Evolutionary conservation across 2,888 invertebrate species (phyloP).

Genomic region (Andrena haemorrhoa): DNA sequence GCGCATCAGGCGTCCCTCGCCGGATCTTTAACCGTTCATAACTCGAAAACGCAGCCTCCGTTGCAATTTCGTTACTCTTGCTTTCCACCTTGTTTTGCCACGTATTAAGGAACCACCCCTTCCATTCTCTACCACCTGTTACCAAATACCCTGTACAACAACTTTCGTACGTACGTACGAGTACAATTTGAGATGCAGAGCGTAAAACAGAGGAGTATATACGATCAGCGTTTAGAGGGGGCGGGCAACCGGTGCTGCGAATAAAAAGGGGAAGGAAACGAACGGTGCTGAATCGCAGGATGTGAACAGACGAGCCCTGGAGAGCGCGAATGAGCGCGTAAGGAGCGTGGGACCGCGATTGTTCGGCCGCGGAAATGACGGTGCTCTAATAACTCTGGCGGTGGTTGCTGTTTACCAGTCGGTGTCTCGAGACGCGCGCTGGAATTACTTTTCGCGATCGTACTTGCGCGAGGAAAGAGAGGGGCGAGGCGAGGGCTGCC

Average conservation of each 20-base stretch:
- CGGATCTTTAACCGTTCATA: no score
- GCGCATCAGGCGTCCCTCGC: no score
- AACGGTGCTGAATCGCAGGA: conserved; percentile 83
- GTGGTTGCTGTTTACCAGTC: conserved; percentile 44
- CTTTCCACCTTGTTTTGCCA: no score
- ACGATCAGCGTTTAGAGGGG: neutral
- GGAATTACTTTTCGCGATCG: conserved; percentile 50
- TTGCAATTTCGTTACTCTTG: no score
- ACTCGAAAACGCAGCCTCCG: no score
- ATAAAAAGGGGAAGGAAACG: conserved; percentile 72
- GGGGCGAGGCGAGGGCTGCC: neutral
- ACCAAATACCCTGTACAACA: no score
- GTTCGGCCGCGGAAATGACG: conserved; percentile 73
- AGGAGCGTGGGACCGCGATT: conserved; percentile 78
- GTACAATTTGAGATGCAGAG: no score
- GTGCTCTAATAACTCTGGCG: conserved; percentile 55
- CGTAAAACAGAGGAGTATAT: neutral
- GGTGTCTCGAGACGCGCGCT: conserved; percentile 23
- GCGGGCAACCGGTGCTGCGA: conserved; percentile 44
- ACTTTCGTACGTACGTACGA: no score
- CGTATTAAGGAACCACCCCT: no score
- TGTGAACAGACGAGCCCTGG: conserved; percentile 78
- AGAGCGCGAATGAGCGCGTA: conserved; percentile 70
- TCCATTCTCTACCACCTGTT: no score
- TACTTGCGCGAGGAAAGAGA: conserved; percentile 38